phyloP scores from a whole-genome alignment of 2,113 vertebrate genomes.

The Pelobates fuscus region DNA sequence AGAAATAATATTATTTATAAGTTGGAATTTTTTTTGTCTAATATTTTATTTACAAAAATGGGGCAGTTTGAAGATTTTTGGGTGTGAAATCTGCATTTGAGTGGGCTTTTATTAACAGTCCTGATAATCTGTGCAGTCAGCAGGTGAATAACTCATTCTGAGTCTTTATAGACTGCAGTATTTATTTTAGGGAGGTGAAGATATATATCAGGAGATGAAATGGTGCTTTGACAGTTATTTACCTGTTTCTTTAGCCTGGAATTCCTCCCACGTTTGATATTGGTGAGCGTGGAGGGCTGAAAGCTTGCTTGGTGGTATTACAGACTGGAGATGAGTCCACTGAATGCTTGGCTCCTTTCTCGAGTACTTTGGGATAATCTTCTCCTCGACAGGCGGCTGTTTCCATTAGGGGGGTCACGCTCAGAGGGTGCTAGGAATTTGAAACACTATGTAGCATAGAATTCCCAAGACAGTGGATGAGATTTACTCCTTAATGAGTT shows the following conservation, averaged over 20 bases:
- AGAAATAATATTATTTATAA: no score
- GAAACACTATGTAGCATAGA: slow-evolving; percentile 11
- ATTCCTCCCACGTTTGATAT: slow-evolving; percentile 12
- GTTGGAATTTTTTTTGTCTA: no score
- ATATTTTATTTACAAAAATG: no score
- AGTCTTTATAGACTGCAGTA: not conserved
- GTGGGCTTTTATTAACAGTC: no score
- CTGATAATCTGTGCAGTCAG: no score
- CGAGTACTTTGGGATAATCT: slow-evolving; percentile 21
- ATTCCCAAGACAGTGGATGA: slow-evolving; percentile 25
- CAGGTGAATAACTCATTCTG: not conserved
- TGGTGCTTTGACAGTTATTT: slow-evolving; percentile 29
- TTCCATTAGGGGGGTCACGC: slow-evolving; percentile 24
- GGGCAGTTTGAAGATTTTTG: no score
- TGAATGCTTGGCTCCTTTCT: not conserved
- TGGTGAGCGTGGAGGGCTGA: not conserved
- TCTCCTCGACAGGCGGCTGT: slow-evolving; percentile 31
- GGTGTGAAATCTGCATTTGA: no score
- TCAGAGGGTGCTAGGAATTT: slow-evolving; percentile 29
- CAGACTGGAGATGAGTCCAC: slow-evolving; percentile 11
- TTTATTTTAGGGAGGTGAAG: not conserved
- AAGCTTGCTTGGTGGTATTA: not conserved
- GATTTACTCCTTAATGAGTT: not conserved
- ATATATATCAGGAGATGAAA: slow-evolving; percentile 30
- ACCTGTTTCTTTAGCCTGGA: slow-evolving; percentile 4